Conservation (phyloP, 2,888 invertebrate genomes). For the Nemoura dubitans region DNA sequence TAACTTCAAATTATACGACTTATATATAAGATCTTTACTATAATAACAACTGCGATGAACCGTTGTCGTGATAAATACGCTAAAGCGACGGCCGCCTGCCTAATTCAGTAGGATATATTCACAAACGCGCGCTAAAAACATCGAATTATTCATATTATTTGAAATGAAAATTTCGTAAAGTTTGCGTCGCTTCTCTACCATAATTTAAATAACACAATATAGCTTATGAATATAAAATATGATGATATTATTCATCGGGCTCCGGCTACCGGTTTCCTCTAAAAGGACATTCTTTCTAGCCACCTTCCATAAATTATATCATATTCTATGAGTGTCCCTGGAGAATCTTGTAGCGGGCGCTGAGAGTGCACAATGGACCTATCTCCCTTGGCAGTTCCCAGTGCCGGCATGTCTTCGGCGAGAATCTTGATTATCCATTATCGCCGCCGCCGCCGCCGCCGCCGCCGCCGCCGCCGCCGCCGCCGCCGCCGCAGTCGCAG, state of each 20-base stretch:
- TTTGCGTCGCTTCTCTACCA: background rate
- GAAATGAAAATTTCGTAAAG: slow-evolving; percentile 29
- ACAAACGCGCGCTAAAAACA: slow-evolving; percentile 36
- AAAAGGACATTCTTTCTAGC: slow-evolving; percentile 42
- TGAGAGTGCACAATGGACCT: background rate
- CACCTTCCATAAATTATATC: slow-evolving; percentile 42
- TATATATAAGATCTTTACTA: slow-evolving; percentile 20
- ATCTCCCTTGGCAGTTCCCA: background rate
- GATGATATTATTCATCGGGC: slow-evolving; percentile 41
- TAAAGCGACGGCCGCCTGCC: slow-evolving; percentile 28
- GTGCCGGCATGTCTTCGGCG: background rate
- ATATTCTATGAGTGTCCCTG: slow-evolving; percentile 13
- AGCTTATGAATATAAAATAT: slow-evolving; percentile 40
- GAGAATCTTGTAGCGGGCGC: background rate
- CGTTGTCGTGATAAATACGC: slow-evolving; percentile 33
- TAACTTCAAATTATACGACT: slow-evolving; percentile 33
- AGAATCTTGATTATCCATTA: background rate
- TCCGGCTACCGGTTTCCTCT: slow-evolving; percentile 40
- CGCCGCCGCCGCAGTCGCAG: background rate
- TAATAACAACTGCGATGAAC: slow-evolving; percentile 35
- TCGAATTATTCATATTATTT: slow-evolving; percentile 22
- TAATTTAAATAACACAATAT: slow-evolving; percentile 33
- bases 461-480: background rate
- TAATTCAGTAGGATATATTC: slow-evolving; percentile 40
- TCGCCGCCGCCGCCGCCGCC: background rate